Conservation (phyloP, 2,888 invertebrate genomes). For the Lysandra coridon region DNA sequence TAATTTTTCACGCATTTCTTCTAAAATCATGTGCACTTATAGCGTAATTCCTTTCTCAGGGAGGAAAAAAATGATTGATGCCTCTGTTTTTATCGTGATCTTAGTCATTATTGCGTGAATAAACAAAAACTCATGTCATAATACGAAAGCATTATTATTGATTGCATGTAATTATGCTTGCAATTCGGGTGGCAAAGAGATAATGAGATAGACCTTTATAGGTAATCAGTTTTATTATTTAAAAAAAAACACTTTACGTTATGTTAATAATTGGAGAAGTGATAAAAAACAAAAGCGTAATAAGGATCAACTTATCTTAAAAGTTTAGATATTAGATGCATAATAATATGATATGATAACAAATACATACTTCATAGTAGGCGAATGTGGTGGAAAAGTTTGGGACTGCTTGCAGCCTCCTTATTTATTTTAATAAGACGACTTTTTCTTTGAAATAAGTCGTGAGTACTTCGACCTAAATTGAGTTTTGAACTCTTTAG, state of each 20-base stretch:
- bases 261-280: too few relatives aligned
- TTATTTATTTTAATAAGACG: too few relatives aligned
- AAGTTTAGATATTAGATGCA: too few relatives aligned
- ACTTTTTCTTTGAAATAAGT: too few relatives aligned
- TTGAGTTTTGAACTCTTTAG: neutral
- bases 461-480: too few relatives aligned
- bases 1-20: conserved; percentile 73
- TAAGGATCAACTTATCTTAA: too few relatives aligned
- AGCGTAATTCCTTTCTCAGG: conserved; percentile 65
- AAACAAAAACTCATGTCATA: conserved; percentile 51
- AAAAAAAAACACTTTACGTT: neutral
- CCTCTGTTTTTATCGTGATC: conserved; percentile 57
- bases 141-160: conserved; percentile 42
- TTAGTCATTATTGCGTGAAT: conserved; percentile 53
- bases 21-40: conserved; percentile 60
- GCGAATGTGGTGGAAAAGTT: too few relatives aligned
- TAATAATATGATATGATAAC: too few relatives aligned
- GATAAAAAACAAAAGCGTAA: neutral
- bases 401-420: too few relatives aligned
- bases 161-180: conserved; percentile 32
- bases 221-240: neutral
- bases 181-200: conserved; percentile 20
- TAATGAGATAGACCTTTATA: conserved; percentile 10
- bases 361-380: too few relatives aligned
- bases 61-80: conserved; percentile 74